Percentiles rank a stretch among this genome's conserved stretches.
phyloP scores from a whole-genome alignment of 2,888 invertebrate species.

The Anoncus sp. region DNA sequence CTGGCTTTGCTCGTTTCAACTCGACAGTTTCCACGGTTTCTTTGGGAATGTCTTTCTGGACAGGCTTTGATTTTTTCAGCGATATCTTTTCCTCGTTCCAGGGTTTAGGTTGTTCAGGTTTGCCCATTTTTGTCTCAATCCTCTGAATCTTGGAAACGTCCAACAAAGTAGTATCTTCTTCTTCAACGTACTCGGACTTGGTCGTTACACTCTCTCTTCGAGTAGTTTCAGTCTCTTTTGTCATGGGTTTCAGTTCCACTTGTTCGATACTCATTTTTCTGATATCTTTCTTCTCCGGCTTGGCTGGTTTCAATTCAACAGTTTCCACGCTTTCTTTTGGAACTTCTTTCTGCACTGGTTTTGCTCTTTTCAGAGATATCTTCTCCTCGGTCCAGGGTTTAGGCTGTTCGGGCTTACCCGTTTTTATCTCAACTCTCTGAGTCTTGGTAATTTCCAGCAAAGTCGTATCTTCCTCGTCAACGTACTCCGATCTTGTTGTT shows the following conservation, averaged over 20 bases:
- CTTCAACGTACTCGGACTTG: constrained; percentile 56
- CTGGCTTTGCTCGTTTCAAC: constrained; percentile 76
- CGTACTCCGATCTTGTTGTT: constrained; percentile 55
- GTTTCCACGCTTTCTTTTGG: constrained; percentile 74
- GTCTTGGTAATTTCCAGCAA: constrained; percentile 64
- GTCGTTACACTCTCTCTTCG: constrained; percentile 44
- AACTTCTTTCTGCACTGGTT: constrained; percentile 72
- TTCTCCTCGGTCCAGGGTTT: constrained; percentile 81
- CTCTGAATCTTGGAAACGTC: constrained; percentile 43
- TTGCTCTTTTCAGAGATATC: constrained; percentile 75
- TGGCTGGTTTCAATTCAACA: constrained; percentile 76
- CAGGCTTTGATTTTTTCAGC: constrained; percentile 75
- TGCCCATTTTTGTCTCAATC: constrained; percentile 51
- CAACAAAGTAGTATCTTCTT: constrained; percentile 59
- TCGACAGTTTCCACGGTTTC: constrained; percentile 74
- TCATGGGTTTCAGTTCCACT: constrained; percentile 71
- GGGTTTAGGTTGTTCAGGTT: constrained; percentile 71
- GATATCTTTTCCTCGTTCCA: constrained; percentile 80
- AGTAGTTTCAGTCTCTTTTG: constrained; percentile 59
- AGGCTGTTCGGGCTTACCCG: constrained; percentile 60
- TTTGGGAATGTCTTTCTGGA: constrained; percentile 72
- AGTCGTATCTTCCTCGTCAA: constrained; percentile 70
- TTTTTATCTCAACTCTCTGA: constrained; percentile 55
- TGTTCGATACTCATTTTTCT: constrained; percentile 82
- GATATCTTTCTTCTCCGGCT: constrained; percentile 68